phyloP scores from a whole-genome alignment of 2,113 vertebrate genomes.

The Salvator merianae region DNA sequence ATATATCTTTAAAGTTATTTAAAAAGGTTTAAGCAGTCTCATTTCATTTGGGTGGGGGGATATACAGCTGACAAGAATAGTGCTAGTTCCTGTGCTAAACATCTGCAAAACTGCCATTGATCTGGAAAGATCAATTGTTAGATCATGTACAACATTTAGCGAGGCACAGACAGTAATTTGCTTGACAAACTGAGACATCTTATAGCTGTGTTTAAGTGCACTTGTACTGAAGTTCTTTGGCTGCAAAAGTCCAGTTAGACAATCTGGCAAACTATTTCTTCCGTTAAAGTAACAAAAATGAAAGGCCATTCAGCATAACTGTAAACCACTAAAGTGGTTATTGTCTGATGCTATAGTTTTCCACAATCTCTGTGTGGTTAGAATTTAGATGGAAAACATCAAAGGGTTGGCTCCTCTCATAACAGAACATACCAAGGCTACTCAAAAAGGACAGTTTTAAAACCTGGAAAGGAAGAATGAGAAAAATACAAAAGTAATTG shows the following conservation, averaged over 20 bases:
- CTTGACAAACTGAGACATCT: neutral
- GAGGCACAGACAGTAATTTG: neutral
- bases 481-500: slow-evolving; percentile 47
- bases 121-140: neutral
- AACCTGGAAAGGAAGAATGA: slow-evolving; percentile 15
- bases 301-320: neutral
- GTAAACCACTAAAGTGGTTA: too few species aligned
- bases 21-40: neutral
- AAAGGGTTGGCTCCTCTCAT: slow-evolving; percentile 19
- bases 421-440: slow-evolving; percentile 10
- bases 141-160: neutral
- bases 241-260: neutral
- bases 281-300: neutral
- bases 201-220: neutral
- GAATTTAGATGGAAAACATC: slow-evolving; percentile 32
- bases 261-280: neutral
- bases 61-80: neutral
- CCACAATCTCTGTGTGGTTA: neutral
- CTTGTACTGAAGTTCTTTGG: neutral
- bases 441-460: slow-evolving; percentile 1
- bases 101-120: neutral
- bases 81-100: neutral
- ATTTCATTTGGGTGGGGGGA: neutral
- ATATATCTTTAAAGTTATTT: neutral
- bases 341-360: neutral